These are phyloP conservation scores for Drosophila bifasciata DNA, from an alignment of 1,140 invertebrate genomes.

Conservation along the genomic window DNA sequence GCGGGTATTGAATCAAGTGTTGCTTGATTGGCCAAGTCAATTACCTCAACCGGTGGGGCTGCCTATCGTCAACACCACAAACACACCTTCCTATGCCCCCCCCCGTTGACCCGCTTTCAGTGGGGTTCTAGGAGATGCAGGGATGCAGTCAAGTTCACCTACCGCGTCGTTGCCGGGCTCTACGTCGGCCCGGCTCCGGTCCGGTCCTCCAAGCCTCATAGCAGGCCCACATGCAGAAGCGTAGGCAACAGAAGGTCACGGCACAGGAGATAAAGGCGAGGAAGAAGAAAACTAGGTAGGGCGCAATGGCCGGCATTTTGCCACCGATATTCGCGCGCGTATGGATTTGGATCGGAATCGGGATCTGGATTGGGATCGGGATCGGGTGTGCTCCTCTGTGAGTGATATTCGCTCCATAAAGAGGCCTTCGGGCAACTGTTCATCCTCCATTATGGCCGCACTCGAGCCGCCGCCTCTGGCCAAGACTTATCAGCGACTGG, in stretches of 20 bases:
- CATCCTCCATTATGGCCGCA: slow-evolving; percentile 14
- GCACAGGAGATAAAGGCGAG: slow-evolving; percentile 65
- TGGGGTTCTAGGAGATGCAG: not conserved
- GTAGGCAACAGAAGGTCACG: slow-evolving; percentile 63
- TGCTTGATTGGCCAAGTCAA: slow-evolving; percentile 40
- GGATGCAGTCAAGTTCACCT: slow-evolving; percentile 7
- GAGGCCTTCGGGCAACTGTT: slow-evolving; percentile 43
- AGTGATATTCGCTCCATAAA: slow-evolving; percentile 39
- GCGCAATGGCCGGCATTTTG: slow-evolving; percentile 53
- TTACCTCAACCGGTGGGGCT: no score
- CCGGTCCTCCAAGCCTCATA: slow-evolving; percentile 44
- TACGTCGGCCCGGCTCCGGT: not conserved
- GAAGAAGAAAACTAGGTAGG: slow-evolving; percentile 67
- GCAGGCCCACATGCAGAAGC: slow-evolving; percentile 61
- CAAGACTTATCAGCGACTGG: slow-evolving; percentile 45
- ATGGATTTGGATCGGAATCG: not conserved
- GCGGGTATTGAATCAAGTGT: not conserved
- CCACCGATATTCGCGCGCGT: not conserved
- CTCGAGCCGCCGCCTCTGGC: slow-evolving; percentile 25
- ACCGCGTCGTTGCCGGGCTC: slow-evolving; percentile 13
- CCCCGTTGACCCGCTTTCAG: no score
- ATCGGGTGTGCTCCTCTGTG: slow-evolving; percentile 5
- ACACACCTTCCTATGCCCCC: no score
- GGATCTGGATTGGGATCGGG: no score
- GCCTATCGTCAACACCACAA: no score